Conservation (phyloP, 2,797 vertebrate species). For the Lepus townsendii region DNA sequence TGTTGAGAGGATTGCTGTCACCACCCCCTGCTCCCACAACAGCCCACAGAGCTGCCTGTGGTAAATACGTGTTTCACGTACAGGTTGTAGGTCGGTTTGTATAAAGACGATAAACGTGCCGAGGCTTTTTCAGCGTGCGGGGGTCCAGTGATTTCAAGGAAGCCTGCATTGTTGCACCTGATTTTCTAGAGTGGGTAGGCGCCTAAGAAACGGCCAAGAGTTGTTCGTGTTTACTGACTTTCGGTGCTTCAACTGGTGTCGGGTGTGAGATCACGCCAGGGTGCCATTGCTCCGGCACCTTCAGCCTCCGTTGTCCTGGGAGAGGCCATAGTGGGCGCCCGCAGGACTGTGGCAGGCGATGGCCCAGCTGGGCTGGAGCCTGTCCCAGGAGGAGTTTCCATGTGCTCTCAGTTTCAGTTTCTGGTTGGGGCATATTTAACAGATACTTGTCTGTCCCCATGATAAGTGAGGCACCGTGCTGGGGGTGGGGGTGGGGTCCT, state of each 20-base stretch:
- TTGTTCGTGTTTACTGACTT: neutral
- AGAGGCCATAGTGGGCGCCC: too few relatives aligned
- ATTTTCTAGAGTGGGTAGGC: neutral
- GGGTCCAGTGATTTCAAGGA: neutral
- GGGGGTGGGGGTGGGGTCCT: neutral
- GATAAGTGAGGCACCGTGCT: neutral
- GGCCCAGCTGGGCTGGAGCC: too few relatives aligned
- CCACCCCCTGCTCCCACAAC: rapidly evolving
- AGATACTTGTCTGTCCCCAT: rapidly evolving
- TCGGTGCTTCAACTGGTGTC: neutral
- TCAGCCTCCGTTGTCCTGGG: too few relatives aligned
- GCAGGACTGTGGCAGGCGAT: too few relatives aligned
- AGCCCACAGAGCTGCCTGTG: neutral
- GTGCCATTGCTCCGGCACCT: neutral
- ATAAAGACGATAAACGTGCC: neutral
- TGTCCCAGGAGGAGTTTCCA: neutral
- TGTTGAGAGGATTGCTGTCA: too few relatives aligned
- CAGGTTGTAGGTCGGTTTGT: neutral
- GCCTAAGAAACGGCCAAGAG: neutral
- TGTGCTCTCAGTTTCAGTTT: neutral
- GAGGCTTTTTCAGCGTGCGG: neutral
- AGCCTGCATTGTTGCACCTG: neutral
- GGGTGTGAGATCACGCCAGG: neutral
- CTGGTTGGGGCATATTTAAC: neutral
- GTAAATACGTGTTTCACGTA: too few relatives aligned